These are phyloP conservation scores for Actinia equina DNA, from an alignment of 64 coral and sea anemone genomes.

Conservation along the genomic window DNA sequence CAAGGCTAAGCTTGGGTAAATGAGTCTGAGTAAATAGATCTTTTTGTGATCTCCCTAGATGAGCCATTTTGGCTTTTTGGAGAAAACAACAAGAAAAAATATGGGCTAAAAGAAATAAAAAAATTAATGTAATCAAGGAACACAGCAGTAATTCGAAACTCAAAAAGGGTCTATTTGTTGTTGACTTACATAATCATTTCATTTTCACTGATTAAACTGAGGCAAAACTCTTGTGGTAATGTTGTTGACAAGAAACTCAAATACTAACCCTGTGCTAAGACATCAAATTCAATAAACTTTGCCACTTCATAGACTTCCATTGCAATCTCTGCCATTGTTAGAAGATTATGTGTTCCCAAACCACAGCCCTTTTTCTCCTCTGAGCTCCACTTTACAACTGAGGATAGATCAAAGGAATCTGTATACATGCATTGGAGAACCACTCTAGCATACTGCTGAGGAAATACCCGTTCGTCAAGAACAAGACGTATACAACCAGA, in stretches of 20 bases:
- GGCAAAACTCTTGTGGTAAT: background rate
- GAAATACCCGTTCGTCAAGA: constrained; percentile 83
- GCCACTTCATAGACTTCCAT: constrained; percentile 99
- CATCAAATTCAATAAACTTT: constrained; percentile 84
- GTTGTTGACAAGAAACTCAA: background rate
- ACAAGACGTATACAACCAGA: constrained; percentile 58
- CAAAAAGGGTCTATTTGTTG: no score
- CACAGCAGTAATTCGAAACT: no score
- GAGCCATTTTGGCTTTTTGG: no score
- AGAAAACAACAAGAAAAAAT: no score
- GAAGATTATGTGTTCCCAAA: constrained; percentile 76
- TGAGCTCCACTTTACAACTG: constrained; percentile 92
- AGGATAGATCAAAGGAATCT: constrained; percentile 95
- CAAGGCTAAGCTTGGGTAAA: background rate
- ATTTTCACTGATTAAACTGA: no score
- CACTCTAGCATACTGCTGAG: constrained; percentile 84
- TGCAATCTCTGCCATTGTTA: constrained; percentile 91
- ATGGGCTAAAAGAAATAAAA: no score
- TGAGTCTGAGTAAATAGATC: no score
- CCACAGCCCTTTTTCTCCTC: constrained; percentile 54
- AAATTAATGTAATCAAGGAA: no score
- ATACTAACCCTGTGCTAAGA: constrained; percentile 83
- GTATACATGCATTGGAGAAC: constrained; percentile 92
- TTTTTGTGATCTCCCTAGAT: no score
- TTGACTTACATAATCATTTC: no score